A percentile compares a stretch with the other conserved stretches of the same genome.
Evolutionary conservation across 2,888 invertebrate species (phyloP).

Genomic region (Diplazon laetatorius): DNA sequence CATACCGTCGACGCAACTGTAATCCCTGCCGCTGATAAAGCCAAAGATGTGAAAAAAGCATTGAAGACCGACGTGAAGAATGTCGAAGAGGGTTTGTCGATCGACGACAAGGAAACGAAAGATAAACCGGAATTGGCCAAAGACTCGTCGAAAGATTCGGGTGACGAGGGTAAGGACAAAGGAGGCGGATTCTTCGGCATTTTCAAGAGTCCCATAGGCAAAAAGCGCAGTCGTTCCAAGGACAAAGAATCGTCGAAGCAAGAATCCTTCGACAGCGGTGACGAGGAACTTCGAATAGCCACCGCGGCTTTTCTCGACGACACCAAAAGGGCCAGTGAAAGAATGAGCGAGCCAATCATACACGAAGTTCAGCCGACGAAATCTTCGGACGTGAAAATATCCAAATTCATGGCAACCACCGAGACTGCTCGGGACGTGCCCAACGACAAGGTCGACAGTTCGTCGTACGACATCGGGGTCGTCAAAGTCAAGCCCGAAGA

Average conservation of each 20-base stretch:
- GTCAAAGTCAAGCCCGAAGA: constrained; percentile 38
- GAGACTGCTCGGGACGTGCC: constrained; percentile 69
- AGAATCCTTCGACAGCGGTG: constrained; percentile 77
- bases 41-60: constrained; percentile 36
- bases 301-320: constrained; percentile 76
- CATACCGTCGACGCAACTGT: constrained; percentile 30
- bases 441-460: constrained; percentile 70
- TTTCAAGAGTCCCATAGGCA: constrained; percentile 77
- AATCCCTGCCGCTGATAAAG: constrained; percentile 41
- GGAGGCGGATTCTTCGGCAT: constrained; percentile 76
- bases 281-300: constrained; percentile 74
- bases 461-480: constrained; percentile 70
- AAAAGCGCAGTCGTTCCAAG: constrained; percentile 74
- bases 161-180: constrained; percentile 72
- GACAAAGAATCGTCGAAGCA: constrained; percentile 76
- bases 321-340: constrained; percentile 72
- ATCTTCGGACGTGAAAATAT: constrained; percentile 37
- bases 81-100: constrained; percentile 36
- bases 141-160: constrained; percentile 48
- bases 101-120: constrained; percentile 31
- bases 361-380: constrained; percentile 23
- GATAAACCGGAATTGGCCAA: constrained; percentile 53
- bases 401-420: constrained; percentile 63
- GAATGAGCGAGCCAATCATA: constrained; percentile 62
- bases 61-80: constrained; percentile 55